Evolutionary conservation across 2,888 invertebrate genomes (phyloP), one percentile per base, ranked within the genome.

Genomic region (Pseudococcus viburni): DNA sequence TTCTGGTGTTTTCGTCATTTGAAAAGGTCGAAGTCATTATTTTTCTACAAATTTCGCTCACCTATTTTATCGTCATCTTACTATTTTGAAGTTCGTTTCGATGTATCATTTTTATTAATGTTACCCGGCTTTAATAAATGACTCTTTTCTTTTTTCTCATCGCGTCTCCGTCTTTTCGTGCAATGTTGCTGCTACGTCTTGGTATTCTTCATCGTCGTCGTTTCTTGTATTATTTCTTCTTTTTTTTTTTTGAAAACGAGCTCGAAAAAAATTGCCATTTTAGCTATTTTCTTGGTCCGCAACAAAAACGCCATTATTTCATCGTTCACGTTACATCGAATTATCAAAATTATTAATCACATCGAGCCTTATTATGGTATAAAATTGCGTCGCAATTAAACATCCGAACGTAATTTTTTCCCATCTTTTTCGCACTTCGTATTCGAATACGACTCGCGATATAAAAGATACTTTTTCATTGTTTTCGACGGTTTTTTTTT

Each of bases 51-150:
- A 80, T 80, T 80, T 80, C 80, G 42, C 42, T 80, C 80, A 80
- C 80, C 80, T 80, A 80, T 80, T 80, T 80, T 80, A 80, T 80
- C 80, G 80, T 46, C 80, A 80, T 80, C 80, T 80, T 80, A 80
- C 80, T 80, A 80, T 80, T 80, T 80, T 80, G 17, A 80, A 80
- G 80, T 80, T 80, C 80, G 42, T 80, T 80, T 80, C 80, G 80
- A 80, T 42, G 80, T 80, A 80, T 80, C 80, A 80, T 80, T 80
- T 80, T 80, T 80, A 80, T 80, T 80, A 80, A 80, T 80, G 80
- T 80, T 80, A 42, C 8, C 59, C 68, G n/a, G 80, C 80, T 80
- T 80, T 80, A 80, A 80, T 80, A 80, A 80, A 80, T 80, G 80
- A 80, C 80, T 80, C 8, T 80, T 42, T 39, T 33, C 77, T 77